These are phyloP conservation scores for Myiotriccus ornatus DNA, from an alignment of 2,797 vertebrate genomes.

Conservation along the genomic window DNA sequence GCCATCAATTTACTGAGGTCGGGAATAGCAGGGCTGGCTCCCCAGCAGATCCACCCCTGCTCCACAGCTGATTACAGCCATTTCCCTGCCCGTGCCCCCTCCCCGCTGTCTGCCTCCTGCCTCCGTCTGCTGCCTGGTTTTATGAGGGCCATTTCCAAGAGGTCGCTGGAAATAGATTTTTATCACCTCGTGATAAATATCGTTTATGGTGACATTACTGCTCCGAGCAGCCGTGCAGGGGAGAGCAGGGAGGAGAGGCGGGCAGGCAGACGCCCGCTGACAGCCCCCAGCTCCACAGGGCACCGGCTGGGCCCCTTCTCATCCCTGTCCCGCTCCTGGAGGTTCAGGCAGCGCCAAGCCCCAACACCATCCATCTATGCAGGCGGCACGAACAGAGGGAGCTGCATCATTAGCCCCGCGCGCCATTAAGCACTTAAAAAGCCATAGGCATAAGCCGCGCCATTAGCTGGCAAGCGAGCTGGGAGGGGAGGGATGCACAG, in stretches of 20 bases:
- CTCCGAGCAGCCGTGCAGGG: not conserved
- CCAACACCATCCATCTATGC: not conserved
- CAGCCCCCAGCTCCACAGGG: not conserved
- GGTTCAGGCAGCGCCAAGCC: not conserved
- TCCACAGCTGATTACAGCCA: conserved; percentile 6
- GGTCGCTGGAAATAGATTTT: conserved; percentile 71
- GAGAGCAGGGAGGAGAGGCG: not conserved
- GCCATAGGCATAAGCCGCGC: conserved; percentile 53
- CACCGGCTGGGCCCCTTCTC: not conserved
- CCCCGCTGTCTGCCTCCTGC: conserved; percentile 58
- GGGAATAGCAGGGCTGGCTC: not conserved
- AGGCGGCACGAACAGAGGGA: conserved; percentile 8
- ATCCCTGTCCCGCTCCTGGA: not conserved
- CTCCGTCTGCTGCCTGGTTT: conserved; percentile 66
- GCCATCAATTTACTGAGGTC: not conserved
- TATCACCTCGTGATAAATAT: conserved; percentile 68
- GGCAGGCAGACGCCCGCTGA: not conserved
- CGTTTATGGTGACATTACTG: conserved; percentile 58
- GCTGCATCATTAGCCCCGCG: conserved; percentile 53
- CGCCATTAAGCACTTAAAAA: conserved; percentile 67
- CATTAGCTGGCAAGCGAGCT: conserved; percentile 54
- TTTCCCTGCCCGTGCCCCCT: conserved; percentile 38
- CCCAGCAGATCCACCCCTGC: not conserved
- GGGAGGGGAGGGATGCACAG: not conserved
- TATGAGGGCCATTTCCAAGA: conserved; percentile 70